Evolutionary conservation across 2,888 invertebrate species (phyloP).

Genomic region (Cerastoderma edule): DNA sequence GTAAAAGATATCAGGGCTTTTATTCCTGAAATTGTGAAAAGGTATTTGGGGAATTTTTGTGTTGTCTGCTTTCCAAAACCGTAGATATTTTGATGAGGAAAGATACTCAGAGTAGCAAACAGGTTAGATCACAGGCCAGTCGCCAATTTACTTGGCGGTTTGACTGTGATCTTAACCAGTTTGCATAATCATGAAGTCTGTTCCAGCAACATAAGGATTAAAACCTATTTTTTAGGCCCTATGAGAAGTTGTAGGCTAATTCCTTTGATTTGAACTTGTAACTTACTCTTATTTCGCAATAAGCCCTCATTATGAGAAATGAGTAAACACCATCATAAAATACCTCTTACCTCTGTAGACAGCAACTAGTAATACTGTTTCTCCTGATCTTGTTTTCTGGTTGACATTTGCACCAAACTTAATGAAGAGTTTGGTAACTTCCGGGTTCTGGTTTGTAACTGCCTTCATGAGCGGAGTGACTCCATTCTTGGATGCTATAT

Average conservation of each 20-base stretch:
- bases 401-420: conserved; percentile 71
- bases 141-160: too few relatives aligned
- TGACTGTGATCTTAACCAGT: too few relatives aligned
- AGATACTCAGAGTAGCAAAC: too few relatives aligned
- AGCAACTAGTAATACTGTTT: conserved; percentile 72
- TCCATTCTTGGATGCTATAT: conserved; percentile 53
- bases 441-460: conserved; percentile 57
- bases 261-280: background rate
- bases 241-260: background rate
- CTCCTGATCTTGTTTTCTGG: conserved; percentile 59
- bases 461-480: conserved; percentile 69
- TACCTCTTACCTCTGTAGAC: conserved; percentile 64
- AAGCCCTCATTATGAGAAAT: background rate
- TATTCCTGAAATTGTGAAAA: too few relatives aligned
- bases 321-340: background rate
- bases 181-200: too few relatives aligned
- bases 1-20: too few relatives aligned
- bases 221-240: background rate
- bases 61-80: too few relatives aligned
- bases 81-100: too few relatives aligned
- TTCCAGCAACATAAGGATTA: background rate
- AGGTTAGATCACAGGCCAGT: too few relatives aligned
- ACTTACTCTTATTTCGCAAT: background rate
- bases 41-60: too few relatives aligned
- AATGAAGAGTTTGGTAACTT: conserved; percentile 65